A percentile compares a stretch with the other conserved stretches of the same genome.
Evolutionary conservation across 2,888 invertebrate genomes (phyloP).

Genomic region (Ichneumoninae sp.): DNA sequence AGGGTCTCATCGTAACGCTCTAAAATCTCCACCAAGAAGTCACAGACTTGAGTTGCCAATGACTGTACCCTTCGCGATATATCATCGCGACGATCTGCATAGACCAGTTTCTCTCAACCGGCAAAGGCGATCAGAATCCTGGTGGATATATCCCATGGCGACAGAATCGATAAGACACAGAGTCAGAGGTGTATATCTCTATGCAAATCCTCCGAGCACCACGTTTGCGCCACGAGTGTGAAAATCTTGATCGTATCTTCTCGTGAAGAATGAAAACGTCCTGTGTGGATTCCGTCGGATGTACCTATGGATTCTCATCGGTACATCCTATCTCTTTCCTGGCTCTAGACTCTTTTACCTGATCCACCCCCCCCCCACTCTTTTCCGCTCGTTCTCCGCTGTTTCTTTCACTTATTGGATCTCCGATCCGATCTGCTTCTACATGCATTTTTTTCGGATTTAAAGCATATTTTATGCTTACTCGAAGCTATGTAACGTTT

Average conservation of each 20-base stretch:
- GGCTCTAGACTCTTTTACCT: slow-evolving; percentile 3
- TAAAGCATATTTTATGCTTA: background rate
- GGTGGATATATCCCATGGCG: slow-evolving; percentile 15
- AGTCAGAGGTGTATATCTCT: slow-evolving; percentile 31
- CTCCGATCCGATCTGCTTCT: background rate
- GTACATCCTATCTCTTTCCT: slow-evolving; percentile 17
- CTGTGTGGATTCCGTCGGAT: slow-evolving; percentile 19
- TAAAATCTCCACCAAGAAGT: background rate
- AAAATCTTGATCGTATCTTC: slow-evolving; percentile 37
- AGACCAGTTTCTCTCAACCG: slow-evolving; percentile 13
- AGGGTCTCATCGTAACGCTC: background rate
- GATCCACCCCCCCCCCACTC: slow-evolving; percentile 1
- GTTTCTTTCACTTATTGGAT: slow-evolving; percentile 9
- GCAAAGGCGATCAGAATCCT: slow-evolving; percentile 12
- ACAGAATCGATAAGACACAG: slow-evolving; percentile 36
- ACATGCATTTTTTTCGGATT: background rate
- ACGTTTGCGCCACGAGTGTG: slow-evolving; percentile 30
- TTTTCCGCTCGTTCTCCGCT: background rate
- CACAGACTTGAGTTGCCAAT: background rate
- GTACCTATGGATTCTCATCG: slow-evolving; percentile 16
- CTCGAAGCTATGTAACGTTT: background rate
- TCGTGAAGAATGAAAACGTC: slow-evolving; percentile 40
- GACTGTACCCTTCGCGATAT: background rate
- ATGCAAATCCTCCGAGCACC: slow-evolving; percentile 33
- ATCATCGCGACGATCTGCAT: background rate